Base-by-base conservation (phyloP, 2,888 invertebrate species). In the Ophraella communa region DNA sequence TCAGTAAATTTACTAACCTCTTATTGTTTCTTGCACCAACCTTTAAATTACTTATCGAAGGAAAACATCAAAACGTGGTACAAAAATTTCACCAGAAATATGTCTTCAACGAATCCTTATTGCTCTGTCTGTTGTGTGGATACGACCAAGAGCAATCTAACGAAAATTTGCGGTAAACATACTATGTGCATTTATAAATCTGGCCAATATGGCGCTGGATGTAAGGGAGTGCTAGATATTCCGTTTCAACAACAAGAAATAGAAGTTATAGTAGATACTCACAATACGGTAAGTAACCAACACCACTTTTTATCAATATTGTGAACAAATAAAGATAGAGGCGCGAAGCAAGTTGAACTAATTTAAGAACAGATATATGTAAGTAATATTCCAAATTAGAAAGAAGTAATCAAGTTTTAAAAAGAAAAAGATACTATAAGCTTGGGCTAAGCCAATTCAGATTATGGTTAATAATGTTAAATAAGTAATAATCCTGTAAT, bases 181-280 rank as follows among this genome's bases (percentile, higher is more conserved):
- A 79, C 79, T 0, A 67, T 79, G 67, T 79, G 79, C 64, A 70
- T 72, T 47, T 80, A 74, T 66, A 63, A 67, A 44, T 52, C 51
- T 18, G 66, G 68, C 21, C 57, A 56, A 47, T 51, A 71, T 3
- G 76, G 78, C 4, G 70, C 77, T 4, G 71, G 73, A 17, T 65
- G 65, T 54, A 65, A 58, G 42, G 65, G 79, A 24, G 74, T 74
- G 23, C 71, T 79, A 33, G 57, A 70, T 4, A 73, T 79, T n/a
- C 62, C 70, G 2, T 77, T 83, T 66, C 75, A 79, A 4, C 66
- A 70, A 33, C 69, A 72, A 14, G 83, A 84, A 71, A 80, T 80
- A 69, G 73, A 74, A 52, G 72, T 75, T 45, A 79, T 84, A 56
- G 72, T 84, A 33, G 79, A 82, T 58, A 77, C 77, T 45, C 84